These are phyloP conservation scores for Julus scanicus DNA, from an alignment of 2,888 invertebrate species.

Conservation along the genomic window DNA sequence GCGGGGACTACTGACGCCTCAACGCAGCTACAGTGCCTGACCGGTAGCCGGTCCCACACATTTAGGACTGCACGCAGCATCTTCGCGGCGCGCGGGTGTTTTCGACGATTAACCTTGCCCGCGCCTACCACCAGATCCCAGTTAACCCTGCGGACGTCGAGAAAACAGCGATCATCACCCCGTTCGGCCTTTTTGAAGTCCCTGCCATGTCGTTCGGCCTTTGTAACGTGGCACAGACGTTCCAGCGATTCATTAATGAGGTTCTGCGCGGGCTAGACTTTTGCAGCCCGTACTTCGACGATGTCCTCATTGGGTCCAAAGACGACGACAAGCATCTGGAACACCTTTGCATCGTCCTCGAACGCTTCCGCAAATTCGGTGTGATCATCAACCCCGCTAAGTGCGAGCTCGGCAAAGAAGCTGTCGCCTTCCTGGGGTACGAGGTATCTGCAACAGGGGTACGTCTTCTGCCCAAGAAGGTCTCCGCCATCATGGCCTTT, in stretches of 20 bases:
- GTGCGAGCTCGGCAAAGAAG: not conserved
- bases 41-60: not conserved
- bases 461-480: not conserved
- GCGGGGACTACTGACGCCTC: not conserved
- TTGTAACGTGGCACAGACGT: not conserved
- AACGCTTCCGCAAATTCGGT: not conserved
- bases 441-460: not conserved
- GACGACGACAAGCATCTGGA: not conserved
- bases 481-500: not conserved
- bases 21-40: no score
- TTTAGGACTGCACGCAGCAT: not conserved
- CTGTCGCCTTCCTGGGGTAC: not conserved
- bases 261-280: not conserved
- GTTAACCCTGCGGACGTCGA: not conserved
- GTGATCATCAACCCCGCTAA: not conserved
- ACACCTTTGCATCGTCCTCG: not conserved
- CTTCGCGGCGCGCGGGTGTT: not conserved
- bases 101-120: no score
- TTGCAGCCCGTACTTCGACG: no score
- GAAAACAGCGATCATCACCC: not conserved
- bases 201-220: not conserved
- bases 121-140: not conserved
- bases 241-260: not conserved
- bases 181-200: not conserved
- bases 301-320: not conserved